phyloP scores from a whole-genome alignment of 2,888 invertebrate species.

The Pinctada fucata region DNA sequence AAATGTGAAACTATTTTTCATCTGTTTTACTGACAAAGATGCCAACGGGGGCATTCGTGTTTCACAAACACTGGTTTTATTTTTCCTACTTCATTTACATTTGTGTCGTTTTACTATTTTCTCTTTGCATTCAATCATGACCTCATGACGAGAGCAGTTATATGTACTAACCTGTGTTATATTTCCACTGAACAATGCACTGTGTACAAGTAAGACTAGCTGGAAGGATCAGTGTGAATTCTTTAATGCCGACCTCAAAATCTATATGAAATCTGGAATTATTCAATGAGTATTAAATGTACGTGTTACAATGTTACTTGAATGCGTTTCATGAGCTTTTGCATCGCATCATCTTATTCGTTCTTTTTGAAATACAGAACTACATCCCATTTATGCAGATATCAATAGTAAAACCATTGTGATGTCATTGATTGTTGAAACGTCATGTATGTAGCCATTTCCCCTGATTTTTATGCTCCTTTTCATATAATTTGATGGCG shows the following conservation, averaged over 20 bases:
- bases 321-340: too few species aligned
- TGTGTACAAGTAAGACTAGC: constrained; percentile 16
- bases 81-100: neutral
- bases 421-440: too few species aligned
- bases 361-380: too few species aligned
- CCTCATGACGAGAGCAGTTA: neutral
- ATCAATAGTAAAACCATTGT: too few species aligned
- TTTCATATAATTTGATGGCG: too few species aligned
- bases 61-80: neutral
- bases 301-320: too few species aligned
- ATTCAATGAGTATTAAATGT: neutral
- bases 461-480: too few species aligned
- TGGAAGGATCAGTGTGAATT: constrained; percentile 3
- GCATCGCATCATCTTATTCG: too few species aligned
- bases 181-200: constrained; percentile 25
- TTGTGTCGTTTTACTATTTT: neutral
- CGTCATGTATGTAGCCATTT: too few species aligned
- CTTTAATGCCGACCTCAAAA: neutral
- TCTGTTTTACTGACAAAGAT: too few species aligned
- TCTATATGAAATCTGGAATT: constrained; percentile 11
- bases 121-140: neutral
- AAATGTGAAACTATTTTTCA: too few species aligned
- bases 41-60: neutral
- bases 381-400: too few species aligned
- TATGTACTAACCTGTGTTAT: constrained; percentile 14